A percentile compares a stretch with the other conserved stretches of the same genome.
Conservation (phyloP, 2,888 invertebrate genomes). For the Fissipunctia ypsillon region DNA sequence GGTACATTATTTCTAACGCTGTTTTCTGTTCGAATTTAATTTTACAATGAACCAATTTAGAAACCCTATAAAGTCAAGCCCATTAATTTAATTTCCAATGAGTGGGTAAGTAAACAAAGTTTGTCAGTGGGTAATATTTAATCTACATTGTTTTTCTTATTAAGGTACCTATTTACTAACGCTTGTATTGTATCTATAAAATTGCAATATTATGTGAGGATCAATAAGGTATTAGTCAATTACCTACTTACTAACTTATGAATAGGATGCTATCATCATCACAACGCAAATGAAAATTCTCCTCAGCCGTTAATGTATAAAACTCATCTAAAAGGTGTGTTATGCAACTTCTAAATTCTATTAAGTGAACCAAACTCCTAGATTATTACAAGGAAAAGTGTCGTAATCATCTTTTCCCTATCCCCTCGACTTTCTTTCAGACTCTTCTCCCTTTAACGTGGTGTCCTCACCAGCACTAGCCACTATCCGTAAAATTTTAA, state of each 20-base stretch:
- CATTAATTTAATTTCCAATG: constrained; percentile 2
- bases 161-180: neutral
- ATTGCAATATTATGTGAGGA: neutral
- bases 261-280: neutral
- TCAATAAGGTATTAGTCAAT: too few relatives aligned
- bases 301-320: neutral
- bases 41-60: constrained; percentile 18
- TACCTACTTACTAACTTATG: too few relatives aligned
- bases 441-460: too few relatives aligned
- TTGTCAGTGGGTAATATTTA: constrained; percentile 5
- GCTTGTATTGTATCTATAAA: neutral
- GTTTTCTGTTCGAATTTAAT: constrained; percentile 6
- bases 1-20: constrained; percentile 21
- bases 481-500: neutral
- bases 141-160: constrained; percentile 1
- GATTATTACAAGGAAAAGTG: neutral
- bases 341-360: neutral
- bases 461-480: neutral
- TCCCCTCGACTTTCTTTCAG: neutral
- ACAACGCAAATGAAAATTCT: neutral
- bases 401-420: neutral
- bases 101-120: neutral
- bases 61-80: neutral
- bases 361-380: neutral
- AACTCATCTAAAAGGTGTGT: neutral